Evolutionary conservation across 2,797 vertebrate species (phyloP).

Genomic region (Lophotriccus pileatus): DNA sequence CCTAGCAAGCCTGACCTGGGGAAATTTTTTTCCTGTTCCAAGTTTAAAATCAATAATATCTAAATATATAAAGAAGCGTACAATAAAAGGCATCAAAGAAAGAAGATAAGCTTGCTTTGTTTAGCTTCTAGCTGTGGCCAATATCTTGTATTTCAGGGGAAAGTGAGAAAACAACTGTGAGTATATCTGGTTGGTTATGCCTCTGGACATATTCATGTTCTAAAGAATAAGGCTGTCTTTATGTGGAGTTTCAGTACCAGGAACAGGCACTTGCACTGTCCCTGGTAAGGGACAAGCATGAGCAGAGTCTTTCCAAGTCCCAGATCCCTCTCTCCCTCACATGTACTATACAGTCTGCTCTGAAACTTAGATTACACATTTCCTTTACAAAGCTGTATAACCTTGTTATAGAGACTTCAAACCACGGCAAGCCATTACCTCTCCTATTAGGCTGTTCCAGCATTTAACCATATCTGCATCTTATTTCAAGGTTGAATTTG

Average conservation of each 20-base stretch:
- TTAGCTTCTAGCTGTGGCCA: background rate
- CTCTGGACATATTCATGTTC: background rate
- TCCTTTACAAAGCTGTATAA: background rate
- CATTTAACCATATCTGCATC: background rate
- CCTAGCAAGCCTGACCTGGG: background rate
- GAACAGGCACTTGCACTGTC: background rate
- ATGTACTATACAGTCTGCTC: background rate
- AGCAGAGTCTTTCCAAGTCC: background rate
- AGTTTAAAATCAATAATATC: background rate
- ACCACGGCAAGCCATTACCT: background rate
- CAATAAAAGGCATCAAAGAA: background rate
- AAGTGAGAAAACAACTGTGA: background rate
- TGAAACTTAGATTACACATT: background rate
- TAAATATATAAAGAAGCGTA: background rate
- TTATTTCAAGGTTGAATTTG: background rate
- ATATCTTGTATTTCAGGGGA: background rate
- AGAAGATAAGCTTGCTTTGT: background rate
- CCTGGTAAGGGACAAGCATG: rapidly evolving
- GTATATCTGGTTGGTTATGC: background rate
- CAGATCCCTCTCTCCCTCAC: background rate
- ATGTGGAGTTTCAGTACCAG: background rate
- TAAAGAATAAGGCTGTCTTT: background rate
- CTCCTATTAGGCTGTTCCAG: background rate
- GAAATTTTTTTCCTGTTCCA: background rate
- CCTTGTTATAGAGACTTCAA: background rate